Conservation (phyloP, 2,113 vertebrate genomes). For the Australoheros scitulus region DNA sequence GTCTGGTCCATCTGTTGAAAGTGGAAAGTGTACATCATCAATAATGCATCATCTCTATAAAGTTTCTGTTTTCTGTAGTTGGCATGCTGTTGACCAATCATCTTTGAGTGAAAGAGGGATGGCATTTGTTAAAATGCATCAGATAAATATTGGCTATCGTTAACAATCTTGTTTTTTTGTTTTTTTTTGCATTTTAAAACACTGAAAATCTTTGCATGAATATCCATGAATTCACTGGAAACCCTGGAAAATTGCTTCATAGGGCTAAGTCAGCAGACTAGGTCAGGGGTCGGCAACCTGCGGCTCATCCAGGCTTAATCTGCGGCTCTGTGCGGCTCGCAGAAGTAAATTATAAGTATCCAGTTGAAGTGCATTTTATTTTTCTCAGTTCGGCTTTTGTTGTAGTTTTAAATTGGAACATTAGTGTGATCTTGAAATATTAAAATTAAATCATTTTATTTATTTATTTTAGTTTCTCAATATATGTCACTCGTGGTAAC, state of each 20-base stretch:
- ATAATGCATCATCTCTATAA: not conserved
- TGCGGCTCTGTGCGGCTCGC: too few species aligned
- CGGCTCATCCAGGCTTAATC: too few species aligned
- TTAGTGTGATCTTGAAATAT: too few species aligned
- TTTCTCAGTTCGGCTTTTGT: too few species aligned
- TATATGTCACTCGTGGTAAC: too few species aligned
- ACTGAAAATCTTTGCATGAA: not conserved
- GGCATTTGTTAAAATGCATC: not conserved
- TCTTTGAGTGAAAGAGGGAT: not conserved
- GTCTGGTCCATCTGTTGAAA: conserved; percentile 90
- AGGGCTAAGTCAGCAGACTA: not conserved
- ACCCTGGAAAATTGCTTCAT: not conserved
- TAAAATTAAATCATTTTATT: too few species aligned
- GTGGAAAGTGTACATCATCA: not conserved
- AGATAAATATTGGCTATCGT: not conserved
- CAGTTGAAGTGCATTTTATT: too few species aligned
- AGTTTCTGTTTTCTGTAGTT: not conserved
- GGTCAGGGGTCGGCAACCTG: too few species aligned
- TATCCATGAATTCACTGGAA: not conserved
- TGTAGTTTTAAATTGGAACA: too few species aligned
- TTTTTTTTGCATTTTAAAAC: not conserved
- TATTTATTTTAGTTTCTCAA: too few species aligned
- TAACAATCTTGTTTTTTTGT: not conserved
- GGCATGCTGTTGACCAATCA: not conserved
- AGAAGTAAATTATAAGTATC: too few species aligned